These are phyloP conservation scores for Rallus crepitans DNA, from an alignment of 2,797 vertebrate species.

Conservation along the genomic window DNA sequence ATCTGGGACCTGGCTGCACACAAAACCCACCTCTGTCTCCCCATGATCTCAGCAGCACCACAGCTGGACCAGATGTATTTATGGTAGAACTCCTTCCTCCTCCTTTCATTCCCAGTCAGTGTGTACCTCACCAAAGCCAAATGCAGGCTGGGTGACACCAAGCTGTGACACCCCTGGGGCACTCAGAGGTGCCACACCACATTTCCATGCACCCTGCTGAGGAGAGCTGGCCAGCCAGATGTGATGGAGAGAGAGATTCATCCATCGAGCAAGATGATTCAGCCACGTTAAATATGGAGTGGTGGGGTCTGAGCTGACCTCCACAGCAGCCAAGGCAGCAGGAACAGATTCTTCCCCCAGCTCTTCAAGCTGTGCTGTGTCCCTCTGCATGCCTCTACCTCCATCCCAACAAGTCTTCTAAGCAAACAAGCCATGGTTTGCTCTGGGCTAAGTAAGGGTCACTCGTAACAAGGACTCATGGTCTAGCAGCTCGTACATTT, in stretches of 20 bases:
- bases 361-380: background rate
- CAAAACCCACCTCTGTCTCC: background rate
- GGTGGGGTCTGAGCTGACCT: background rate
- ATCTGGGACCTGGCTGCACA: background rate
- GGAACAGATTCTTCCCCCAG: background rate
- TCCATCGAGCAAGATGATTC: background rate
- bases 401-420: background rate
- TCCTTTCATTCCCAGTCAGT: background rate
- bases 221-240: background rate
- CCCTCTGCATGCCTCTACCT: background rate
- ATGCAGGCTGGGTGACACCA: background rate
- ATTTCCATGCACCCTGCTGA: background rate
- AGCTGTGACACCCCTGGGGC: background rate
- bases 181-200: background rate
- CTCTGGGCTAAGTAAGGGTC: background rate
- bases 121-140: accelerated
- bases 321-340: background rate
- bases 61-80: background rate
- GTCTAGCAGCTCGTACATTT: background rate
- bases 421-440: background rate
- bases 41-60: background rate
- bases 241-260: background rate
- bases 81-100: background rate
- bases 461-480: background rate
- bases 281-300: accelerated